Conservation (phyloP, 2,113 vertebrate genomes). For the Motacilla tschutschensis region DNA sequence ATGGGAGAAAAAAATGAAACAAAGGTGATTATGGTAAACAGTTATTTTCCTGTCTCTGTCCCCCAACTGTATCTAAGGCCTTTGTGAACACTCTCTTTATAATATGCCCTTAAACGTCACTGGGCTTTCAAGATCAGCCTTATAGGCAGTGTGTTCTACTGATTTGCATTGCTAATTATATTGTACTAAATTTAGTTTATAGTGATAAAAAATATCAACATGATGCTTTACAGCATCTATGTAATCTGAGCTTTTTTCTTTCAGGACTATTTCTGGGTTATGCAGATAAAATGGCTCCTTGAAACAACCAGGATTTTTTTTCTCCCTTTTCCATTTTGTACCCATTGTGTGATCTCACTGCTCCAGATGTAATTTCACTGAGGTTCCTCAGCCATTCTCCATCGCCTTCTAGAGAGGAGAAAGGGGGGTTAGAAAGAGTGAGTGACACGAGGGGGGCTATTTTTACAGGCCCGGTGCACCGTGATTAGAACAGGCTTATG, state of each 20-base stretch:
- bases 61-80: not conserved
- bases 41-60: slow-evolving; percentile 33
- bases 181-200: slow-evolving; percentile 48
- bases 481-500: slow-evolving; percentile 30
- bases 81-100: slow-evolving; percentile 9
- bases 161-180: slow-evolving; percentile 46
- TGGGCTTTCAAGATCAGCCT: not conserved
- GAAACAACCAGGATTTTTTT: slow-evolving; percentile 4
- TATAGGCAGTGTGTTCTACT: not conserved
- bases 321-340: not conserved
- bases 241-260: slow-evolving; percentile 24
- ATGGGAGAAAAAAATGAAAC: slow-evolving; percentile 40
- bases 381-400: slow-evolving; percentile 46
- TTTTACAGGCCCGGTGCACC: slow-evolving; percentile 23
- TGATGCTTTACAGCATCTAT: not conserved
- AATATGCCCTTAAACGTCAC: slow-evolving; percentile 53
- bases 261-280: slow-evolving; percentile 34
- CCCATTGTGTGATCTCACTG: slow-evolving; percentile 18
- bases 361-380: slow-evolving; percentile 51
- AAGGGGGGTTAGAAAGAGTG: slow-evolving; percentile 34
- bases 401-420: slow-evolving; percentile 40
- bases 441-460: not conserved
- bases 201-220: slow-evolving; percentile 42
- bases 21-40: slow-evolving; percentile 23
- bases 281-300: slow-evolving; percentile 51